Evolutionary conservation across 2,113 vertebrate genomes (phyloP).

Genomic region (Calyptomena viridis): DNA sequence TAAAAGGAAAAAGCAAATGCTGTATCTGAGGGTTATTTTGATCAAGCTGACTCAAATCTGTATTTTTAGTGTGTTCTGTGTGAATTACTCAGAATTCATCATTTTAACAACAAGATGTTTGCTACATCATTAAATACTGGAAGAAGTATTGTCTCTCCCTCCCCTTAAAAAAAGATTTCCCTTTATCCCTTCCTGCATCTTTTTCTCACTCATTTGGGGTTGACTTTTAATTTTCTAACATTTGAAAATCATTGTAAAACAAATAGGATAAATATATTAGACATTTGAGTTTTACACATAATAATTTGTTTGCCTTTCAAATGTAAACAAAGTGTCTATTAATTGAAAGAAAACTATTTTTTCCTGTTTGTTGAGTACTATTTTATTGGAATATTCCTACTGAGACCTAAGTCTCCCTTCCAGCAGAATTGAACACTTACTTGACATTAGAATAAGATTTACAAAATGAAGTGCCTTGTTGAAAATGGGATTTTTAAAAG

Average conservation of each 20-base stretch:
- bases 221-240: conserved; percentile 11
- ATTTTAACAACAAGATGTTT: conserved; percentile 36
- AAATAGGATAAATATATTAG: conserved; percentile 12
- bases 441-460: conserved; percentile 31
- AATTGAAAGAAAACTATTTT: conserved; percentile 18
- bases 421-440: background rate
- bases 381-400: conserved; percentile 5
- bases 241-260: conserved; percentile 24
- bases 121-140: background rate
- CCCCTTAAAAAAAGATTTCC: background rate
- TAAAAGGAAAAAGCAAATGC: conserved; percentile 59
- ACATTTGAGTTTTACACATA: background rate
- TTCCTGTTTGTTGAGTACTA: conserved; percentile 6
- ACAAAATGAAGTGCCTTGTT: background rate
- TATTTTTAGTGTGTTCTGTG: conserved; percentile 64
- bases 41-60: conserved; percentile 66
- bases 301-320: conserved; percentile 43
- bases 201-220: background rate
- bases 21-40: conserved; percentile 52
- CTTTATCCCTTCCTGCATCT: background rate
- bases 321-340: conserved; percentile 9
- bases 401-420: conserved; percentile 36
- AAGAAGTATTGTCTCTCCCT: background rate
- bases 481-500: background rate
- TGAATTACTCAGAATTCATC: conserved; percentile 53